Conservation (phyloP, 2,888 invertebrate species). For the Tridacna gigas region DNA sequence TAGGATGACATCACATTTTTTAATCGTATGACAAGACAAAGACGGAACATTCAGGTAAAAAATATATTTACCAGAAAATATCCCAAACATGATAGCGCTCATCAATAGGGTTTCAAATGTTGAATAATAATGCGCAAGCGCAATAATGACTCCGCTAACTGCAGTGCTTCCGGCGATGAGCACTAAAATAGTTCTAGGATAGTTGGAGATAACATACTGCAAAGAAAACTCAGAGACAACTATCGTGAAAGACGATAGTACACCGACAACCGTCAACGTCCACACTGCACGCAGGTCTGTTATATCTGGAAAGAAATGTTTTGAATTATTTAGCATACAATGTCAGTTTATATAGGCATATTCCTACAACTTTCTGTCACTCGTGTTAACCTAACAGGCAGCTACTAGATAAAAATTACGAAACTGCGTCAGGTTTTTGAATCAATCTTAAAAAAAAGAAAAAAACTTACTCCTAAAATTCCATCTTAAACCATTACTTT, state of each 20-base stretch:
- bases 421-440: too few relatives aligned
- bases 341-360: too few relatives aligned
- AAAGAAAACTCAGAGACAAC: conserved; percentile 18
- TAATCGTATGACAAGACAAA: too few relatives aligned
- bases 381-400: too few relatives aligned
- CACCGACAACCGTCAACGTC: conserved; percentile 9
- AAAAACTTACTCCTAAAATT: too few relatives aligned
- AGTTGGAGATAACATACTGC: not conserved
- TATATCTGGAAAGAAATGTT: conserved; percentile 3
- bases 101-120: conserved; percentile 12
- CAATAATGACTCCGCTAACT: conserved; percentile 19
- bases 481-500: too few relatives aligned
- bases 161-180: conserved; percentile 23
- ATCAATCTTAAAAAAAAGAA: too few relatives aligned
- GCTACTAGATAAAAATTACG: too few relatives aligned
- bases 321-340: too few relatives aligned
- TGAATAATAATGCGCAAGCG: conserved; percentile 36
- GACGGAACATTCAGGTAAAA: not conserved
- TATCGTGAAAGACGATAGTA: conserved; percentile 7
- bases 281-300: conserved; percentile 12
- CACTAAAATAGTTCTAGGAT: conserved; percentile 4
- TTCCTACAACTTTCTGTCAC: too few relatives aligned
- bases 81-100: conserved; percentile 28
- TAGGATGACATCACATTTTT: too few relatives aligned
- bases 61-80: conserved; percentile 31